Conservation (phyloP, 2,113 vertebrate genomes). For the Megalops atlanticus region DNA sequence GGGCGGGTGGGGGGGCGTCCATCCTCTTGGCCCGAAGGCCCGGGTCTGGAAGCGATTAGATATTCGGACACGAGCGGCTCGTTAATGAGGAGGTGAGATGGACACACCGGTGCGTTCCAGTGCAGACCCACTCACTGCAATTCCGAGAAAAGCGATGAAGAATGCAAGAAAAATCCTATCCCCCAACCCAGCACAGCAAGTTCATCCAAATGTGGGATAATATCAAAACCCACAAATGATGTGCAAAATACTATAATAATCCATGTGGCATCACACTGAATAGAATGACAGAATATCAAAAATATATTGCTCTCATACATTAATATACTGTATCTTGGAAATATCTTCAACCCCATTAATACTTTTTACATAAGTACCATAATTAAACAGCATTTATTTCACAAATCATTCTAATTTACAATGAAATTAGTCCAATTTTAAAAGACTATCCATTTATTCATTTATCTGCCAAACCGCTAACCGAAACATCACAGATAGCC, state of each 20-base stretch:
- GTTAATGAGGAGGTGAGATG: not conserved
- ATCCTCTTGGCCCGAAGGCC: not conserved
- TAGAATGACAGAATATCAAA: too few relatives aligned
- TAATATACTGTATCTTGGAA: too few relatives aligned
- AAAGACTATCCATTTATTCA: too few relatives aligned
- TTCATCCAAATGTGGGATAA: too few relatives aligned
- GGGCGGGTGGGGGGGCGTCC: not conserved
- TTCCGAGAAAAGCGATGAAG: too few relatives aligned
- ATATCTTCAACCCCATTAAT: too few relatives aligned
- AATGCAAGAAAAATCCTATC: fast-evolving
- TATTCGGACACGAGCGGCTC: not conserved
- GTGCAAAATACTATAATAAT: not conserved
- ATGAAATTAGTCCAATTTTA: not conserved
- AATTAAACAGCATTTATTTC: not conserved
- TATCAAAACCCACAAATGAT: too few relatives aligned
- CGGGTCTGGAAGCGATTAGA: slow-evolving; percentile 14
- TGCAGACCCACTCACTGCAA: too few relatives aligned
- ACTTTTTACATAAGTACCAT: not conserved
- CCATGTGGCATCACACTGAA: not conserved
- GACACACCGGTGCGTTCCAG: too few relatives aligned
- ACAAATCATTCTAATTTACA: not conserved
- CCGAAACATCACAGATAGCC: not conserved
- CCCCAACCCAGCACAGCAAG: too few relatives aligned
- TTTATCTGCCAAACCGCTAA: not conserved
- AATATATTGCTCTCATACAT: too few relatives aligned